These are phyloP conservation scores for Prosapia bicincta DNA, from an alignment of 2,888 invertebrate species.

Conservation along the genomic window DNA sequence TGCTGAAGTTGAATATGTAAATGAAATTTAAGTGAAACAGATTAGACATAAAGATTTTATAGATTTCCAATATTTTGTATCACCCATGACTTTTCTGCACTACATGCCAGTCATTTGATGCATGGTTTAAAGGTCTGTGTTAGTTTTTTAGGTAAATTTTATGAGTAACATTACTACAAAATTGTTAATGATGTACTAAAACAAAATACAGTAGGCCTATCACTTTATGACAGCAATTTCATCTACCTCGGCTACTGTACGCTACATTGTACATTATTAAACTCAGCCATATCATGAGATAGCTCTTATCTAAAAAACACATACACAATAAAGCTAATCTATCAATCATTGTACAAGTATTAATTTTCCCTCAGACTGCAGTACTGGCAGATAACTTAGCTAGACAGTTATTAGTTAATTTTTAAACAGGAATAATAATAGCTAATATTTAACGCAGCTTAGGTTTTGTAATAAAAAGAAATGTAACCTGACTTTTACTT, in stretches of 20 bases:
- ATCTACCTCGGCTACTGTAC: not conserved
- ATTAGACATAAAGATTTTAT: too few relatives aligned
- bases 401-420: too few relatives aligned
- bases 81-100: too few relatives aligned
- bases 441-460: too few relatives aligned
- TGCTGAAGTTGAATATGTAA: too few relatives aligned
- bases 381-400: not conserved
- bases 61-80: too few relatives aligned
- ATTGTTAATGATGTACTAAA: not conserved
- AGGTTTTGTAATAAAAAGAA: too few relatives aligned
- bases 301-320: not conserved
- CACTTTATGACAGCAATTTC: not conserved
- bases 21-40: too few relatives aligned
- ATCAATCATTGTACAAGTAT: not conserved
- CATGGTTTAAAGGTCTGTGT: not conserved
- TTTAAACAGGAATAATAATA: too few relatives aligned
- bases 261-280: not conserved
- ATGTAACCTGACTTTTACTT: too few relatives aligned
- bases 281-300: not conserved
- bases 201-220: not conserved
- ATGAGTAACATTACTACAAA: not conserved
- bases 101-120: not conserved
- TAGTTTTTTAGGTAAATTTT: not conserved
- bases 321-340: not conserved
- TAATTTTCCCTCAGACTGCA: not conserved